Evolutionary conservation across 2,888 invertebrate genomes (phyloP), one percentile per base, ranked within the genome.

Genomic region (Allolobophora icterica): DNA sequence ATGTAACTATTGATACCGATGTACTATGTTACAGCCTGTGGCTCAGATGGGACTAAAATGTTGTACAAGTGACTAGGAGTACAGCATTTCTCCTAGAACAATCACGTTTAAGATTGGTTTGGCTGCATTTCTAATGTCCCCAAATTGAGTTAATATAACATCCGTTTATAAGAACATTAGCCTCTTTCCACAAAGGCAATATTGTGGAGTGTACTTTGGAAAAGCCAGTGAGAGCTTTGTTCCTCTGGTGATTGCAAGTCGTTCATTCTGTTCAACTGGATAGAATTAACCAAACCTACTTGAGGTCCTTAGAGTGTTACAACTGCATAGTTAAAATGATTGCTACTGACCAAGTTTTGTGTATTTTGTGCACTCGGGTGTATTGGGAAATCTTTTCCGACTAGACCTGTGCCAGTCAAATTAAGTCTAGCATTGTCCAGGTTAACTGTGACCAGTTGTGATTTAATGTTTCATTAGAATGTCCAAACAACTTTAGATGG

Each of bases 281-380:
- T n/a, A 71, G 71, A 71, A 71, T 8, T n/a, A 71, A 71, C 71
- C 71, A 71, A 71, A 71, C 30, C 19, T 45, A 45, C 30, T 71
- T 71, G 71, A n/a, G 71, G 30, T 71, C 71, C 71, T n/a, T 8
- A n/a, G 71, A 71, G n/a, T 13, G 0, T n/a, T 4, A 71, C n/a
- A 8, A n/a, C 71, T n/a, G 71, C 71, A n/a, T 5, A 8, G n/a
- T 71, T 5, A 71, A n/a, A 71, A 71, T n/a, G 71, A 71, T 71
- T 71, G 71, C n/a, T n/a, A 71, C 71, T 71, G 71, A 71, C 71
- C 71, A 71, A 71, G 71, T 71, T 45, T 45, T 71, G 42, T 42
- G 42, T 42, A 42, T 52, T 52, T 21, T 52, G 52, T 52, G 24
- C 24, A 24, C 5, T 19, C 17, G 45, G 1, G 24, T 52, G 52